Conservation (phyloP, 2,888 invertebrate genomes). For the Corbicula japonica region DNA sequence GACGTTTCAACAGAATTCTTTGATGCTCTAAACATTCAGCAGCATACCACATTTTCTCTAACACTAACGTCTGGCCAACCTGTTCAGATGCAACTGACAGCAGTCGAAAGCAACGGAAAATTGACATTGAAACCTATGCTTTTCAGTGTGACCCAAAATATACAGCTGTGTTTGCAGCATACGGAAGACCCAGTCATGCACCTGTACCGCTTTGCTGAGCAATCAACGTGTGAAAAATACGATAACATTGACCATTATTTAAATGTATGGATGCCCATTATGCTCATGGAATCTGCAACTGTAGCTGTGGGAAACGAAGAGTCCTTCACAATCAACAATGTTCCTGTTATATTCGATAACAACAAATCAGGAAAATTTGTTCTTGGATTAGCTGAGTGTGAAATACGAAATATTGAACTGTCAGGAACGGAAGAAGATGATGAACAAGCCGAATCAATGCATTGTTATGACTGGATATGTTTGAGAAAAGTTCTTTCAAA, state of each 20-base stretch:
- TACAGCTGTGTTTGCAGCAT: constrained; percentile 58
- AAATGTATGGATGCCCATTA: constrained; percentile 53
- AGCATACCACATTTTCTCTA: constrained; percentile 20
- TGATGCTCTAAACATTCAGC: background rate
- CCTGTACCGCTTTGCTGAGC: constrained; percentile 56
- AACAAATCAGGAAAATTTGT: constrained; percentile 37
- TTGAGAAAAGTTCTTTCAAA: constrained; percentile 10
- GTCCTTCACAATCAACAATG: constrained; percentile 50
- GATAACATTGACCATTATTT: constrained; percentile 43
- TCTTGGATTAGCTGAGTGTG: constrained; percentile 38
- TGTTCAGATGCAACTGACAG: constrained; percentile 51
- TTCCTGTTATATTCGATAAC: constrained; percentile 42
- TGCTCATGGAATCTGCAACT: constrained; percentile 62
- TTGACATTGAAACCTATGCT: constrained; percentile 46
- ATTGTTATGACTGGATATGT: constrained; percentile 37
- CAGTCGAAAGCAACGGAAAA: constrained; percentile 47
- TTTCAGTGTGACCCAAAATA: constrained; percentile 53
- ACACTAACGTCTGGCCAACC: constrained; percentile 48
- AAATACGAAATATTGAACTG: constrained; percentile 54
- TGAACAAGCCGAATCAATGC: background rate
- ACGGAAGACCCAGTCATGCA: constrained; percentile 47
- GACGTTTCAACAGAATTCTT: constrained; percentile 16
- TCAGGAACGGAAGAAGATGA: constrained; percentile 15
- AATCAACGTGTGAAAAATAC: constrained; percentile 38
- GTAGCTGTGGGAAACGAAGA: constrained; percentile 35